A percentile compares a stretch with the other conserved stretches of the same genome.
Conservation (phyloP, 2,797 vertebrate genomes). For the Melanotaenia pygmaea region DNA sequence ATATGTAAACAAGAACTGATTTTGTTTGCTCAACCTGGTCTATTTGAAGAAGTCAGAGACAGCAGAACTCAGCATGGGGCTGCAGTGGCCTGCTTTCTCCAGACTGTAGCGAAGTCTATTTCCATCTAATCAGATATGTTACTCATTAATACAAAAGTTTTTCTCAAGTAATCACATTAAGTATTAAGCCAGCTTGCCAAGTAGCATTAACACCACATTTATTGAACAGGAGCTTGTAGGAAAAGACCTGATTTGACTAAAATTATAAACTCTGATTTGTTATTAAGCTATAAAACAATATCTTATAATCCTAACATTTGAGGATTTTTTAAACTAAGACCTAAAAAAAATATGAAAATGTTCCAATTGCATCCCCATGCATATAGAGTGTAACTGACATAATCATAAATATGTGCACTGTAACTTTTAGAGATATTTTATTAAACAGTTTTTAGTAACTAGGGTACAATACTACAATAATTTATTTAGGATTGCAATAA, state of each 20-base stretch:
- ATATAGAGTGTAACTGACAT: not conserved
- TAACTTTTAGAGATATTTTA: conserved; percentile 5
- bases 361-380: not conserved
- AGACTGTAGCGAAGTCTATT: conserved; percentile 45
- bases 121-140: conserved; percentile 28
- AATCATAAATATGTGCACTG: not conserved
- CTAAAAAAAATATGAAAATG: not conserved
- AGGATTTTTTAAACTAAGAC: not conserved
- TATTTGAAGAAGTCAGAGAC: conserved; percentile 68
- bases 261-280: not conserved
- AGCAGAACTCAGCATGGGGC: conserved; percentile 58
- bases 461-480: not conserved
- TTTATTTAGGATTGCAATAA: not conserved
- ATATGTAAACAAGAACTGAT: conserved; percentile 71
- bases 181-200: conserved; percentile 5
- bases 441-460: not conserved
- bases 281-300: not conserved
- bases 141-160: conserved; percentile 25
- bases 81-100: conserved; percentile 46
- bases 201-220: not conserved
- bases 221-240: not conserved
- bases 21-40: conserved; percentile 72
- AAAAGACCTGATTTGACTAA: not conserved
- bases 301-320: not conserved
- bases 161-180: conserved; percentile 7